These are phyloP conservation scores for Zaprionus tsacasi DNA, from an alignment of 1,140 invertebrate genomes.

Conservation along the genomic window DNA sequence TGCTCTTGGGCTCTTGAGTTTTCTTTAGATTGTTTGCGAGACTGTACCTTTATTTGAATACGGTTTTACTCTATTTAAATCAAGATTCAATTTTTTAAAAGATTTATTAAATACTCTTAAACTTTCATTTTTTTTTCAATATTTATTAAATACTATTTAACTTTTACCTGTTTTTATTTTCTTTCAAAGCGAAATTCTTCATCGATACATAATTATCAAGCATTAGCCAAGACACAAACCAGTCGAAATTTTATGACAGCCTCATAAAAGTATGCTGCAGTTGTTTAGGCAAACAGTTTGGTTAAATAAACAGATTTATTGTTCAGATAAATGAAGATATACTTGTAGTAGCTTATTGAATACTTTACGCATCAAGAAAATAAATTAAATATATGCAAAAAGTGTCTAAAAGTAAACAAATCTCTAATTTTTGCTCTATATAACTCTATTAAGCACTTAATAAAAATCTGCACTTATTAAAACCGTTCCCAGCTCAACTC, in stretches of 20 bases:
- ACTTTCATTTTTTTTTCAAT: neutral
- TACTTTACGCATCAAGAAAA: neutral
- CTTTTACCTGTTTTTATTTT: neutral
- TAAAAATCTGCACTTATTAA: neutral
- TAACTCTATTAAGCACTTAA: neutral
- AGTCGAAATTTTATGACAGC: conserved; percentile 28
- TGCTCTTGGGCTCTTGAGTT: neutral
- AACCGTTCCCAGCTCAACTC: neutral
- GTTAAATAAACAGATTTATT: neutral
- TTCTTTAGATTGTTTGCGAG: neutral
- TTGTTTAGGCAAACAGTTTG: conserved; percentile 16
- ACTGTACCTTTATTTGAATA: neutral
- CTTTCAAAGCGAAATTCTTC: neutral
- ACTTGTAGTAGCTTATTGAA: no score
- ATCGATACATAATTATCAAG: neutral
- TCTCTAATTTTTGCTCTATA: neutral
- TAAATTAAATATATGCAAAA: neutral
- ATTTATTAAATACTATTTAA: neutral
- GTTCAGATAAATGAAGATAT: neutral
- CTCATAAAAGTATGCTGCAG: conserved; percentile 67
- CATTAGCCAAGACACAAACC: conserved; percentile 16
- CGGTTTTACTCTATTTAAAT: no score
- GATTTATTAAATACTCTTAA: neutral
- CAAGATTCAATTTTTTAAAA: neutral
- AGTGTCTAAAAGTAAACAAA: no score